phyloP scores from a whole-genome alignment of 2,113 vertebrate species.

The Pyxicephalus adspersus region DNA sequence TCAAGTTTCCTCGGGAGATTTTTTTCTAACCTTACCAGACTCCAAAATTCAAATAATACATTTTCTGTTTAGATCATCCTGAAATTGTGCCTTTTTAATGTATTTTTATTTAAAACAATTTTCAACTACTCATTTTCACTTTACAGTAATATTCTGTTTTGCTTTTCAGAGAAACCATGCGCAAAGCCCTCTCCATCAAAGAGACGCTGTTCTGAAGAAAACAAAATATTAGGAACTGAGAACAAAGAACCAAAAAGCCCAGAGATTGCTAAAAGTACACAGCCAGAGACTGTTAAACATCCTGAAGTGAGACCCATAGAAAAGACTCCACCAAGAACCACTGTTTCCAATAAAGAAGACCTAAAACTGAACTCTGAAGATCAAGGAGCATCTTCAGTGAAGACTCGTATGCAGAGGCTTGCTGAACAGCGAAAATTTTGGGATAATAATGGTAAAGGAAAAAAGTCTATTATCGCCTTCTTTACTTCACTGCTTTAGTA shows the following conservation, averaged over 20 bases:
- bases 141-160: slow-evolving; percentile 22
- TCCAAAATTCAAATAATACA: no score
- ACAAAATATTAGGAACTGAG: slow-evolving; percentile 69
- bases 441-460: slow-evolving; percentile 74
- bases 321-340: not conserved
- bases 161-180: slow-evolving; percentile 72
- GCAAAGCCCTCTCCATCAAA: slow-evolving; percentile 91
- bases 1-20: no score
- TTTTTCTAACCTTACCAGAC: not conserved
- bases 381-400: slow-evolving; percentile 70
- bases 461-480: not conserved
- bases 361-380: slow-evolving; percentile 52
- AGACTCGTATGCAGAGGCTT: slow-evolving; percentile 84
- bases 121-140: no score
- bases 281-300: slow-evolving; percentile 68
- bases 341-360: slow-evolving; percentile 54
- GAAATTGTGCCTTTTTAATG: no score
- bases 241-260: slow-evolving; percentile 71
- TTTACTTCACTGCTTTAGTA: no score
- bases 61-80: no score
- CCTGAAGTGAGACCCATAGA: slow-evolving; percentile 50
- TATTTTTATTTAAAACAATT: no score
- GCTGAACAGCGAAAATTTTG: slow-evolving; percentile 84
- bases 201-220: slow-evolving; percentile 79
- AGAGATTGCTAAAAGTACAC: not conserved